Evolutionary conservation across 2,888 invertebrate genomes (phyloP).

Genomic region (Melanophora roralis): DNA sequence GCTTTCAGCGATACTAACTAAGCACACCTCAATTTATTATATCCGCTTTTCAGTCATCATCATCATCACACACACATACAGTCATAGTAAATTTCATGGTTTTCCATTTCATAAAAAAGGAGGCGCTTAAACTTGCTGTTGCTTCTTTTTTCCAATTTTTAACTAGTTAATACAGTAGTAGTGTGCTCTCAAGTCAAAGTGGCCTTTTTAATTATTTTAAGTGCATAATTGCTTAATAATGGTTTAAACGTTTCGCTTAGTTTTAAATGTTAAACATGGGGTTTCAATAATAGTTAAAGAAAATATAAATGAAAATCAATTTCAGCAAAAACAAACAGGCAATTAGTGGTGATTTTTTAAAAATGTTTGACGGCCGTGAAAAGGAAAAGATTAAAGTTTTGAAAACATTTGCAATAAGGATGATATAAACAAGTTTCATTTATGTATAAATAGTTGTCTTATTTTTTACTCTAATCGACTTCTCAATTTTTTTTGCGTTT

Average conservation of each 20-base stretch:
- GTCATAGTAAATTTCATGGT: not conserved
- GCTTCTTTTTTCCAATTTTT: conserved; percentile 8
- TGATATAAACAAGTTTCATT: too few relatives aligned
- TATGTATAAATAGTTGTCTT: too few relatives aligned
- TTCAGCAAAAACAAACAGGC: not conserved
- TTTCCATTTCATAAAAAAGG: not conserved
- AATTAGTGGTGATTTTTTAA: conserved; percentile 27
- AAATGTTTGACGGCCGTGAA: not conserved
- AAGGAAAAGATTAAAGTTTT: too few relatives aligned
- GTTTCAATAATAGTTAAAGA: too few relatives aligned
- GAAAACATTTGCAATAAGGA: too few relatives aligned
- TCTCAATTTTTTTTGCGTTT: too few relatives aligned
- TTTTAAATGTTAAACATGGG: not conserved
- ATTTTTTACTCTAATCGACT: too few relatives aligned
- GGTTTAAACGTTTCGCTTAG: conserved; percentile 26
- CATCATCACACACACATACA: not conserved
- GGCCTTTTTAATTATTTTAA: conserved; percentile 58
- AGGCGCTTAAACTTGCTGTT: conserved; percentile 31
- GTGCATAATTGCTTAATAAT: conserved; percentile 61
- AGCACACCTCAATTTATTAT: conserved; percentile 61
- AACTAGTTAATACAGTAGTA: conserved; percentile 32
- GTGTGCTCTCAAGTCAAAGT: conserved; percentile 37
- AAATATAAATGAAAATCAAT: conserved; percentile 30
- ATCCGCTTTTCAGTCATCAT: conserved; percentile 45
- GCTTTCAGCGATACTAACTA: conserved; percentile 54